These are phyloP conservation scores for Macrotus californicus DNA, from an alignment of 2,113 vertebrate species.

Conservation along the genomic window DNA sequence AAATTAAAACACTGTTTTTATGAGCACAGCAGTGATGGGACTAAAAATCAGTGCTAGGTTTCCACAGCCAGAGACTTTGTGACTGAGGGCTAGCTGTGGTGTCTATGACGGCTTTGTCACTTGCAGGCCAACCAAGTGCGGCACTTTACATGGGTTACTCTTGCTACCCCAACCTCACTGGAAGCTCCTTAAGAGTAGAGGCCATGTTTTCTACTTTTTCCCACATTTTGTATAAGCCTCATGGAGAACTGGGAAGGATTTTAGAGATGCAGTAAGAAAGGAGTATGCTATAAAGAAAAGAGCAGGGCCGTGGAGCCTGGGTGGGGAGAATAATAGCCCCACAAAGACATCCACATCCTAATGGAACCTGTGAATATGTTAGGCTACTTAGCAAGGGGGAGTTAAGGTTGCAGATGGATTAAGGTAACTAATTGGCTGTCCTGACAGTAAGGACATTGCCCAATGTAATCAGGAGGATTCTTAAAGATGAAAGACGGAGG, in stretches of 20 bases:
- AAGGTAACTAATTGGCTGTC: background rate
- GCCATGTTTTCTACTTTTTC: background rate
- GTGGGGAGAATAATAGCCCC: background rate
- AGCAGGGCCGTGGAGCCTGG: background rate
- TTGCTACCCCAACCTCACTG: too few species aligned
- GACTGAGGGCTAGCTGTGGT: background rate
- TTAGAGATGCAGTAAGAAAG: background rate
- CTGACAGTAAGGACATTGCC: too few species aligned
- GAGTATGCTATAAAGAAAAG: background rate
- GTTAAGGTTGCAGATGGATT: background rate
- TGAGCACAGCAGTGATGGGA: background rate
- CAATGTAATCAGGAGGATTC: background rate
- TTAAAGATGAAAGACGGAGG: background rate
- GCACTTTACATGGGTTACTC: fast-evolving
- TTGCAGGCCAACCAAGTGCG: too few species aligned
- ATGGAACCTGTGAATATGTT: background rate
- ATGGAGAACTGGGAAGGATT: background rate
- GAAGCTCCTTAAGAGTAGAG: background rate
- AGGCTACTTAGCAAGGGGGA: background rate
- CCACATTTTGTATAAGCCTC: background rate
- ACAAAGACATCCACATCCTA: background rate
- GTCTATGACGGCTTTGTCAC: background rate
- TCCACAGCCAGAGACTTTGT: background rate
- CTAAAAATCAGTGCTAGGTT: background rate
- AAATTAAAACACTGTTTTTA: background rate